Percentiles rank a stretch among this genome's conserved stretches.
These are phyloP conservation scores for Pampusana beccarii DNA, from an alignment of 2,113 vertebrate genomes.

Conservation along the genomic window DNA sequence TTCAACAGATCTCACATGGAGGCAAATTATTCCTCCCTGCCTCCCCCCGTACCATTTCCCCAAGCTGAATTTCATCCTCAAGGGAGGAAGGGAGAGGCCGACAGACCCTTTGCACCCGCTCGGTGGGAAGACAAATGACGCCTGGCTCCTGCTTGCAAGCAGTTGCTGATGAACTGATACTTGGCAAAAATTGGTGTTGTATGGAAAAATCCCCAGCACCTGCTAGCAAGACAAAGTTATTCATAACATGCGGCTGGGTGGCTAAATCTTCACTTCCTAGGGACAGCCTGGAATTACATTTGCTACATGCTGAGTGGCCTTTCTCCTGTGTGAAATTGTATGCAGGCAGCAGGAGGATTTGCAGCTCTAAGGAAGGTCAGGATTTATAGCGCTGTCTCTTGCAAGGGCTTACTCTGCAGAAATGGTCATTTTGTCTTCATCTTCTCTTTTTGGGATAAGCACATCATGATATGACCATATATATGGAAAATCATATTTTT, in stretches of 20 bases:
- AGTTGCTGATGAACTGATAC: constrained; percentile 71
- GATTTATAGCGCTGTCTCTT: constrained; percentile 44
- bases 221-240: constrained; percentile 70
- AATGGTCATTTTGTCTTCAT: constrained; percentile 37
- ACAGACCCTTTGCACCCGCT: constrained; percentile 38
- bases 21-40: constrained; percentile 54
- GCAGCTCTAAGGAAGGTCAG: constrained; percentile 37
- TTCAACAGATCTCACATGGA: not conserved
- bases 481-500: not conserved
- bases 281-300: constrained; percentile 56
- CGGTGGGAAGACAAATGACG: not conserved
- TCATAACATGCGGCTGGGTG: constrained; percentile 51
- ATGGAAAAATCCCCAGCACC: constrained; percentile 75
- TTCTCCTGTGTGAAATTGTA: constrained; percentile 55
- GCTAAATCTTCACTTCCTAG: constrained; percentile 65
- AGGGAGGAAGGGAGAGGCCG: constrained; percentile 37
- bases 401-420: constrained; percentile 50
- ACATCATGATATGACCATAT: constrained; percentile 17
- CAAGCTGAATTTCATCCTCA: not conserved
- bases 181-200: constrained; percentile 67
- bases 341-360: constrained; percentile 65
- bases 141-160: constrained; percentile 11
- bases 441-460: constrained; percentile 34
- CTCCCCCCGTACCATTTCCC: not conserved
- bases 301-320: constrained; percentile 51